Evolutionary conservation across 2,888 invertebrate species (phyloP).

Genomic region (Catotricha subobsoleta): DNA sequence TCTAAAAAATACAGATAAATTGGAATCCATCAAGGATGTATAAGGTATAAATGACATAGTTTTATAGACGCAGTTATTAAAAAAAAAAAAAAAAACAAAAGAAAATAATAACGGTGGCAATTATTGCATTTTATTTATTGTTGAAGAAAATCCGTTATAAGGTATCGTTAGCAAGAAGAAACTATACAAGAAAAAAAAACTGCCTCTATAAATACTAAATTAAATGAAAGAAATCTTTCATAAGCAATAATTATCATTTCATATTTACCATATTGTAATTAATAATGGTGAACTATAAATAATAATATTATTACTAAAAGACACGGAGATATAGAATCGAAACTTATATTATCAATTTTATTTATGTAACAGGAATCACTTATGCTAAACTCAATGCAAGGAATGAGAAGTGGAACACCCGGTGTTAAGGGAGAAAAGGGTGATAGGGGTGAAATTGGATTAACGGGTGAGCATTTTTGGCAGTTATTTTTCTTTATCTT

Average conservation of each 20-base stretch:
- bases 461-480: conserved; percentile 48
- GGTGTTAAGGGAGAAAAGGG: conserved; percentile 62
- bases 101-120: background rate
- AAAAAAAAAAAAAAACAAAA: background rate
- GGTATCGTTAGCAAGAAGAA: background rate
- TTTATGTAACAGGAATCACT: conserved; percentile 39
- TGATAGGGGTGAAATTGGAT: conserved; percentile 43
- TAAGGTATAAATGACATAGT: conserved; percentile 24
- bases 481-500: no score
- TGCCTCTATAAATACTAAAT: background rate
- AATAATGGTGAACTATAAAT: no score
- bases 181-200: background rate
- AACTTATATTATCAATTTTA: no score
- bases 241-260: no score
- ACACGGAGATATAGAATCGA: no score
- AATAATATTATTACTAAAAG: no score
- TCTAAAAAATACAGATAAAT: conserved; percentile 25
- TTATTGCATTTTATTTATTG: background rate
- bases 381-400: conserved; percentile 36
- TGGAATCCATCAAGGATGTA: conserved; percentile 33
- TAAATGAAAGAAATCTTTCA: no score
- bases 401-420: conserved; percentile 41
- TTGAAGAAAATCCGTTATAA: background rate
- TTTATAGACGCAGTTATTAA: conserved; percentile 7
- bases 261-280: no score